Conservation (phyloP, 2,888 invertebrate species). For the Hyppa rectilinea region DNA sequence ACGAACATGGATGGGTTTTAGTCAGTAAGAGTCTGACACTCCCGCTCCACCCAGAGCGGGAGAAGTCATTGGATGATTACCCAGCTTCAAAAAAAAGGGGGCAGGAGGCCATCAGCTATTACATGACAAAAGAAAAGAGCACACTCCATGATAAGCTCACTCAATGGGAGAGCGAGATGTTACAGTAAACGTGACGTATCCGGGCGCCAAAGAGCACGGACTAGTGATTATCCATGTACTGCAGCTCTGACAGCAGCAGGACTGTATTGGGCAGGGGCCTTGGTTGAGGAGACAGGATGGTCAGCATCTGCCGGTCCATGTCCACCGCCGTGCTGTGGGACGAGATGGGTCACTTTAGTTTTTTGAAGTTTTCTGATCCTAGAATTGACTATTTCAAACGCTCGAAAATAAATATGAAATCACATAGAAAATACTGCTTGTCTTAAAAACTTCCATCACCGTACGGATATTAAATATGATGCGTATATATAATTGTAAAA, state of each 20-base stretch:
- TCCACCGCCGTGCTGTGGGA: constrained; percentile 96
- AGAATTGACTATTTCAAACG: no score
- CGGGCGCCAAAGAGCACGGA: constrained; percentile 51
- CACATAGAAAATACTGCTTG: no score
- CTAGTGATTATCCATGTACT: constrained; percentile 98
- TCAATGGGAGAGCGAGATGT: constrained; percentile 57
- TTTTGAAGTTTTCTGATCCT: background rate
- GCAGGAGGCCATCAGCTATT: no score
- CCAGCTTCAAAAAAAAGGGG: no score
- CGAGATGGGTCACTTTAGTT: background rate
- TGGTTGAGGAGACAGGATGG: constrained; percentile 98
- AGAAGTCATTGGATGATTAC: no score
- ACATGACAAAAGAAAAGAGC: constrained; percentile 24
- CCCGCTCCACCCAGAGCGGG: no score
- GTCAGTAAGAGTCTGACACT: no score
- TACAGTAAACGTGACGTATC: constrained; percentile 40
- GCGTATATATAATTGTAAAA: no score
- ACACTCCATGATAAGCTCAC: constrained; percentile 19
- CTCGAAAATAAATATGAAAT: no score
- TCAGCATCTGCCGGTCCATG: constrained; percentile 95
- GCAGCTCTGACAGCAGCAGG: constrained; percentile 96
- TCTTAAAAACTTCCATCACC: no score
- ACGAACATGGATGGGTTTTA: no score
- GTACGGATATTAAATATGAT: no score
- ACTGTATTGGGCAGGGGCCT: constrained; percentile 97